Conservation (phyloP, 2,797 vertebrate genomes). For the Gallinago stenura region DNA sequence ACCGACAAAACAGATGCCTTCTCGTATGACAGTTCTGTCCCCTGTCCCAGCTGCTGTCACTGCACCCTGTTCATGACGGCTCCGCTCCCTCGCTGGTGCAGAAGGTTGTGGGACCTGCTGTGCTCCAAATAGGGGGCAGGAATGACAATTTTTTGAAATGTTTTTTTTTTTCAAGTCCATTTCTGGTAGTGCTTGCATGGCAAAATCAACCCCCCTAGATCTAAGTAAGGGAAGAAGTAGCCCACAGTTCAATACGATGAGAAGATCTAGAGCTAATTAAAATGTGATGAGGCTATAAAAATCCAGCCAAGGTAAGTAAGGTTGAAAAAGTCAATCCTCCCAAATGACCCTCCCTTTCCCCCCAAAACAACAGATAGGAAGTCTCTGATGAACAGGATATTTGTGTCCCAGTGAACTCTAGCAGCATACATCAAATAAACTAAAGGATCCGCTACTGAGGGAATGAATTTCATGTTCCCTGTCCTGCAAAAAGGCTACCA, state of each 20-base stretch:
- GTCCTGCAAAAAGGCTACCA: background rate
- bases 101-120: background rate
- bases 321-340: background rate
- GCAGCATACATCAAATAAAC: background rate
- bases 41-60: background rate
- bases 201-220: background rate
- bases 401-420: background rate
- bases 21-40: background rate
- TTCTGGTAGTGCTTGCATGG: background rate
- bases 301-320: background rate
- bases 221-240: background rate
- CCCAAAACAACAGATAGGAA: background rate
- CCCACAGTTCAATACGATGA: background rate
- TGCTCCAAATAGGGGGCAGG: background rate
- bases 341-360: background rate
- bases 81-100: accelerated
- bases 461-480: background rate
- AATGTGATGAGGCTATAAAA: slow-evolving; percentile 20
- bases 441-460: background rate
- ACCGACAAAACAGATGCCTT: background rate
- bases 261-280: background rate
- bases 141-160: background rate
- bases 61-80: background rate
- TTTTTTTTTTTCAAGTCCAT: background rate
- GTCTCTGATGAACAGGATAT: background rate